Base-by-base conservation (phyloP, 37 sponge, comb jelly and placozoan genomes). In the Cladorhizidae sp. region DNA sequence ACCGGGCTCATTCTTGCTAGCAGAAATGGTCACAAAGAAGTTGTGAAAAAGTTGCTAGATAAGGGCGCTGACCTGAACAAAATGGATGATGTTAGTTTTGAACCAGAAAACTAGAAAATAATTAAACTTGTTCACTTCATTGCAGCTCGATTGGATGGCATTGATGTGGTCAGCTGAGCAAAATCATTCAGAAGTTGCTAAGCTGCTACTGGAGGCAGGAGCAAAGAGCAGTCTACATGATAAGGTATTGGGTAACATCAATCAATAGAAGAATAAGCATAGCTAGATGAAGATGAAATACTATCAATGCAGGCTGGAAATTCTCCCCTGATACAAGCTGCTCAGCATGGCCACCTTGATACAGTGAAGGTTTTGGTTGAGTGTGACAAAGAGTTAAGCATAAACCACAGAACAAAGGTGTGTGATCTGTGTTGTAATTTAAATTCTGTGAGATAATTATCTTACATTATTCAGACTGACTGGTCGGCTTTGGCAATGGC, bases 291-390 rank as follows among this genome's bases (percentile, higher is more conserved):
- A 12, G 49, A 9, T 45, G 9, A 45, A 45, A 12, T 9, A 45
- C 5, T 45, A 45, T 45, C 49, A 12, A 17, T 59, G 12, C 28
- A 59, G 61, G 61, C 18, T 59, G n/a, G n/a, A 12, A 28, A 17
- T 59, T 28, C 61, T 59, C 61, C 61, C 6, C 61, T 59, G n/a
- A 28, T 59, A 59, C 61, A 59, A 59, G 61, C 61, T 26, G 28
- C 28, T 59, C 61, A 59, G 18, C 5, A 59, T 59, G 61, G 61
- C n/a, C 61, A 59, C 28, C 28, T 59, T 8, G 61, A 59, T 59
- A 59, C 12, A 6, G 61, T 59, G 6, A 59, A 59, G 28, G 28
- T 59, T 23, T 26, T 59, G 18, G 5, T 59, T 59, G 28, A 59
- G 12, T 6, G 6, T 17, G 61, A 59, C 12, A 12, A 8, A 17